Evolutionary conservation across 2,113 vertebrate genomes (phyloP).

Genomic region (Artemisiospiza belli): DNA sequence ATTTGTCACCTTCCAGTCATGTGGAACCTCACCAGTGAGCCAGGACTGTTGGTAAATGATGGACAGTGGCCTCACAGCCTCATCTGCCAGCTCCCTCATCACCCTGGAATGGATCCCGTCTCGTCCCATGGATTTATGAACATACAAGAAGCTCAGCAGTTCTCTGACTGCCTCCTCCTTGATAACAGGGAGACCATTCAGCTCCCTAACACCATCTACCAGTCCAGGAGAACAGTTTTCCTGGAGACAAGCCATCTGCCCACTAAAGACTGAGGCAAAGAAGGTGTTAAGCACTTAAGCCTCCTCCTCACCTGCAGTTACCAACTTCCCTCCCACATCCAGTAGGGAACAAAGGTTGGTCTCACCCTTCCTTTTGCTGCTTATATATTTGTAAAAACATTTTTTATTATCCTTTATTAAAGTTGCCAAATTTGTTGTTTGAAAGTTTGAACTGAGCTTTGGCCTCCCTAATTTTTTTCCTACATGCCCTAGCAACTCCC

Average conservation of each 20-base stretch:
- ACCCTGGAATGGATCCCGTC: neutral
- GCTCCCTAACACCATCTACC: neutral
- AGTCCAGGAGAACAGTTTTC: neutral
- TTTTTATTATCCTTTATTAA: too few relatives aligned
- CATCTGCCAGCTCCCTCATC: neutral
- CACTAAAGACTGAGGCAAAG: neutral
- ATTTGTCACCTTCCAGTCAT: too few relatives aligned
- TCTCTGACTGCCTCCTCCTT: neutral
- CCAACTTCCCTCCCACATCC: neutral
- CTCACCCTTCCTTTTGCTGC: neutral
- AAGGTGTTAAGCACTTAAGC: neutral
- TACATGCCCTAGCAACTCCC: neutral
- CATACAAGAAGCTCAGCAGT: neutral
- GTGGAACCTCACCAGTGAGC: neutral
- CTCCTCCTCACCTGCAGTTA: neutral
- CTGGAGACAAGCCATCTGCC: neutral
- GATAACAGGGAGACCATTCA: neutral
- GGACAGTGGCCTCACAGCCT: rapidly evolving
- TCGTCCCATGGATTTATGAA: neutral
- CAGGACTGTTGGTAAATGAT: neutral
- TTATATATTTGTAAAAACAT: neutral
- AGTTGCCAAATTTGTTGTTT: too few relatives aligned
- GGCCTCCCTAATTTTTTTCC: too few relatives aligned
- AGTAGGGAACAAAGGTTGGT: neutral
- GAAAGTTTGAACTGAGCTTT: too few relatives aligned